Conservation (phyloP, 2,113 vertebrate species). For the Alethe castanea region DNA sequence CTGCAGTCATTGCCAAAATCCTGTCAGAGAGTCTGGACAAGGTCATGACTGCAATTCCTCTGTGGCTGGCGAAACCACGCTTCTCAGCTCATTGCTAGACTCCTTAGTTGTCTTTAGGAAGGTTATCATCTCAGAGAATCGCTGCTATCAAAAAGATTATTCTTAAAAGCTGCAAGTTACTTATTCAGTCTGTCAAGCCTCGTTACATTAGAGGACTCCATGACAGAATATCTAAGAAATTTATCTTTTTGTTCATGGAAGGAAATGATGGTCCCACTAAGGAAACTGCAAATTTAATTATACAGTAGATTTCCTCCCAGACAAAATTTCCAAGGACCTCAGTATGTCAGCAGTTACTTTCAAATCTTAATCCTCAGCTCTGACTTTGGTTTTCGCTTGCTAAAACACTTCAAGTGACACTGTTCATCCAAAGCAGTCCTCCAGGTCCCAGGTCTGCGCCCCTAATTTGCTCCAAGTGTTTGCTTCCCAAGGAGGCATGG, state of each 20-base stretch:
- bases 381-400: background rate
- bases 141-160: conserved; percentile 57
- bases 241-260: conserved; percentile 54
- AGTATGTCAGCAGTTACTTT: conserved; percentile 25
- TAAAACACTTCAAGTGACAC: background rate
- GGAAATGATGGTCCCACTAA: conserved; percentile 54
- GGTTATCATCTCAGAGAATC: conserved; percentile 66
- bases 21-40: conserved; percentile 58
- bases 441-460: background rate
- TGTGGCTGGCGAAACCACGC: background rate
- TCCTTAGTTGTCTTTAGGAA: conserved; percentile 65
- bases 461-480: background rate
- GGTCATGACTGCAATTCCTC: conserved; percentile 58
- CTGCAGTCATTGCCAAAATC: conserved; percentile 54
- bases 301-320: conserved; percentile 61
- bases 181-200: conserved; percentile 66
- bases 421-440: background rate
- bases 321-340: conserved; percentile 57
- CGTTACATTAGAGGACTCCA: conserved; percentile 56
- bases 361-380: conserved; percentile 31
- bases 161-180: conserved; percentile 62
- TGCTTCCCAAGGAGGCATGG: background rate
- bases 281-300: conserved; percentile 64
- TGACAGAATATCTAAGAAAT: conserved; percentile 66
- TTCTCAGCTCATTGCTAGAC: conserved; percentile 58